phyloP scores from a whole-genome alignment of 2,888 invertebrate species.

The Scelioninae gen. 1 region DNA sequence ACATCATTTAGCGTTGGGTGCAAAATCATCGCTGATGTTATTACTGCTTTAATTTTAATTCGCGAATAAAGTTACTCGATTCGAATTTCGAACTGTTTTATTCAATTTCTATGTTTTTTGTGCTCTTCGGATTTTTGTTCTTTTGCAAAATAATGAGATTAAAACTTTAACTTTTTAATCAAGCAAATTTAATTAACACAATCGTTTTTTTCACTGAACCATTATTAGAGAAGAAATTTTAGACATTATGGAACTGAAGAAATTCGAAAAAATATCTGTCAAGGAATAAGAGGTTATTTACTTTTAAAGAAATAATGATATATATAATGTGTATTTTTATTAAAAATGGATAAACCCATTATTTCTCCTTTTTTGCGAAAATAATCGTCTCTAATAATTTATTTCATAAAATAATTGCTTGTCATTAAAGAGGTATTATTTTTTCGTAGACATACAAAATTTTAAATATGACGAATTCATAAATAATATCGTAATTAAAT shows the following conservation, averaged over 20 bases:
- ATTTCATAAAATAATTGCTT: background rate
- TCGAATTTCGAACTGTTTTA: too few relatives aligned
- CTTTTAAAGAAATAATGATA: background rate
- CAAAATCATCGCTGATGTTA: background rate
- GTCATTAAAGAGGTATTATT: background rate
- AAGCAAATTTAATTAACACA: too few relatives aligned
- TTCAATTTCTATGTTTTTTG: background rate
- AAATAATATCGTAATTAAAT: too few relatives aligned
- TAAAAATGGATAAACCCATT: background rate
- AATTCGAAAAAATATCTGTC: too few relatives aligned
- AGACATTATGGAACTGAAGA: too few relatives aligned
- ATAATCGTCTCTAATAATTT: background rate
- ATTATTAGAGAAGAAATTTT: too few relatives aligned
- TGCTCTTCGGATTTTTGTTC: too few relatives aligned
- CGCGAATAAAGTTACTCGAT: too few relatives aligned
- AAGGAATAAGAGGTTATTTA: background rate
- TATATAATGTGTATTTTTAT: background rate
- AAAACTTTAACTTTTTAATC: too few relatives aligned
- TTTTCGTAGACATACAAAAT: background rate
- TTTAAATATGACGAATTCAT: too few relatives aligned
- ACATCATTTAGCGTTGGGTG: background rate
- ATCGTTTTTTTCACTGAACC: too few relatives aligned
- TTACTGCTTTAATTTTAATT: background rate
- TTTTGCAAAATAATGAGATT: too few relatives aligned
- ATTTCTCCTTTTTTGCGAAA: background rate